These are phyloP conservation scores for Pterois miles DNA, from an alignment of 2,797 vertebrate genomes.

Conservation along the genomic window DNA sequence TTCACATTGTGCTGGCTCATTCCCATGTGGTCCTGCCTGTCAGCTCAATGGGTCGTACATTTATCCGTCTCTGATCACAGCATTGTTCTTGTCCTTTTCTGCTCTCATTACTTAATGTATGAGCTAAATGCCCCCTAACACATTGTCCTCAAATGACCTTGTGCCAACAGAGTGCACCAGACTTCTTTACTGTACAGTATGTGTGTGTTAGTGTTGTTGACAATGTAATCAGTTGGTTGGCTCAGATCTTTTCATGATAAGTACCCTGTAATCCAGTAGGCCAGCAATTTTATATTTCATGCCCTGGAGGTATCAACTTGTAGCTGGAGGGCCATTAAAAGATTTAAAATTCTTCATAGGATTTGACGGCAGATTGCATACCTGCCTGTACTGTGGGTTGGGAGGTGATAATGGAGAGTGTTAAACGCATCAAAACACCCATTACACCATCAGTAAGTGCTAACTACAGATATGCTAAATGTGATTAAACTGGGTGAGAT, in stretches of 20 bases:
- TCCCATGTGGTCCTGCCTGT: conserved; percentile 27
- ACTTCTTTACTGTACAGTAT: not conserved
- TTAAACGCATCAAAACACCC: conserved; percentile 29
- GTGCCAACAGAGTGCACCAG: conserved; percentile 8
- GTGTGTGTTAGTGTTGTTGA: conserved; percentile 24
- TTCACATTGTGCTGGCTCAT: conserved; percentile 7
- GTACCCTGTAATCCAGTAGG: conserved; percentile 24
- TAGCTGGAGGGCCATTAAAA: conserved; percentile 39
- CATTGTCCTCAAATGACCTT: conserved; percentile 53
- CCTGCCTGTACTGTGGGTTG: not conserved
- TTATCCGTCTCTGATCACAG: conserved; percentile 11
- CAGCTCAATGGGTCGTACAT: conserved; percentile 1
- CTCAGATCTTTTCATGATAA: conserved; percentile 27
- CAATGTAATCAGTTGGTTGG: conserved; percentile 31
- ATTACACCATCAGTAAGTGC: conserved; percentile 19
- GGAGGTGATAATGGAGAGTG: conserved; percentile 26
- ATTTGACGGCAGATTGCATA: conserved; percentile 36
- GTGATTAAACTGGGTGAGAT: conserved; percentile 8
- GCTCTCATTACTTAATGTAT: conserved; percentile 1
- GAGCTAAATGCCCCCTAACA: conserved; percentile 19
- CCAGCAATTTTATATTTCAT: conserved; percentile 25
- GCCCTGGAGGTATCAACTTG: conserved; percentile 25
- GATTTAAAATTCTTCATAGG: conserved; percentile 36
- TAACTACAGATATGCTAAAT: conserved; percentile 26
- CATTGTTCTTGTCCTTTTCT: conserved; percentile 1